phyloP scores from a whole-genome alignment of 2,888 invertebrate species.

The Scaptomyza tumidula region DNA sequence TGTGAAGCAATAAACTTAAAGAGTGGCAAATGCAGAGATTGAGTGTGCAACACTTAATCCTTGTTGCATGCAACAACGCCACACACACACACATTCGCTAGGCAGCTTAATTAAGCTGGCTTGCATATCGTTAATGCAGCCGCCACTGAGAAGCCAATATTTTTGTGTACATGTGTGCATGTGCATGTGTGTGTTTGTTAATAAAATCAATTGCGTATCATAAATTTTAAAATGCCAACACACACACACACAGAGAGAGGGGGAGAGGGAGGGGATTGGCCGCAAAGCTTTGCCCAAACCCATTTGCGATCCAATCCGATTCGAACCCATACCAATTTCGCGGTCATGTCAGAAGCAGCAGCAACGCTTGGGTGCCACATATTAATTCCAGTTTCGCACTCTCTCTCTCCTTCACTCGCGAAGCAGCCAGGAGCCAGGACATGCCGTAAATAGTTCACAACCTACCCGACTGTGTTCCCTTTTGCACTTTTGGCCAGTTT shows the following conservation, averaged over 20 bases:
- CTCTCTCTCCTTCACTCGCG: no score
- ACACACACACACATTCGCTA: neutral
- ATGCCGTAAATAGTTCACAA: constrained; percentile 80
- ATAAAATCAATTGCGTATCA: constrained; percentile 78
- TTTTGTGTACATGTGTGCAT: constrained; percentile 45
- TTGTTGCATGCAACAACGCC: constrained; percentile 2
- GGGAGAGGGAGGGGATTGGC: constrained; percentile 5
- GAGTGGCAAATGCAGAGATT: neutral
- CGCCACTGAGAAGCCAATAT: constrained; percentile 59
- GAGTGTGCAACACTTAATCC: neutral
- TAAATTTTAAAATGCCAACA: constrained; percentile 65
- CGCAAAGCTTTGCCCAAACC: neutral
- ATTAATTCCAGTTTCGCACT: constrained; percentile 82
- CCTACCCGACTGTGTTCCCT: neutral
- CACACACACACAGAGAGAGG: neutral
- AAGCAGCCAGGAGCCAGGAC: constrained; percentile 29
- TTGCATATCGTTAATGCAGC: constrained; percentile 28
- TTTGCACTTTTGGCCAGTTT: neutral
- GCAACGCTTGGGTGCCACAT: constrained; percentile 76
- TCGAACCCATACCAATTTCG: constrained; percentile 36
- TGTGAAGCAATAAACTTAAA: constrained; percentile 7
- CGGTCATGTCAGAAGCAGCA: constrained; percentile 48
- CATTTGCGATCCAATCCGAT: no score
- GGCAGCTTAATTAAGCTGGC: constrained; percentile 64
- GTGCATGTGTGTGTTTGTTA: constrained; percentile 49